These are phyloP conservation scores for Microchirus variegatus DNA, from an alignment of 2,797 vertebrate species.

Conservation along the genomic window DNA sequence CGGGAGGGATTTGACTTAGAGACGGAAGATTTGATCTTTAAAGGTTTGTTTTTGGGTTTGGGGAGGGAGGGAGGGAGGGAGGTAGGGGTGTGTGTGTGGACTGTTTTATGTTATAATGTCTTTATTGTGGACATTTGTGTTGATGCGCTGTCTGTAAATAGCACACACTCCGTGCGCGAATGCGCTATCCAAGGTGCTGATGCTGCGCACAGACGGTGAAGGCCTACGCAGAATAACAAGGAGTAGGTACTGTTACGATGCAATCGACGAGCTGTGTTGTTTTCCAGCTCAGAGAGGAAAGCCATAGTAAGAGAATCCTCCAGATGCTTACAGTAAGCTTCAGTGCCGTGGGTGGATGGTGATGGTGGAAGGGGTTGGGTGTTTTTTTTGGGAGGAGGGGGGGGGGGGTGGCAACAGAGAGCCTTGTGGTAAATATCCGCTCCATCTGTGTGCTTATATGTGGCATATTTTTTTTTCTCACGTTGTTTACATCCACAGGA, in stretches of 20 bases:
- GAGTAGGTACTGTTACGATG: conserved; percentile 49
- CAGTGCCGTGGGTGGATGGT: conserved; percentile 62
- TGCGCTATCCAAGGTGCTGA: conserved; percentile 83
- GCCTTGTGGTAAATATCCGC: conserved; percentile 40
- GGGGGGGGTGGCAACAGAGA: conserved; percentile 47
- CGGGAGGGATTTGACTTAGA: conserved; percentile 89
- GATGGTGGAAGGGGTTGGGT: conserved; percentile 21
- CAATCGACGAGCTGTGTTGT: conserved; percentile 42
- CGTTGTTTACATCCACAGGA: conserved; percentile 81
- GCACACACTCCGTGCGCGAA: conserved; percentile 40
- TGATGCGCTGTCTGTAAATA: conserved; percentile 15
- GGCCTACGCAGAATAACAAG: conserved; percentile 63
- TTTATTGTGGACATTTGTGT: conserved; percentile 24
- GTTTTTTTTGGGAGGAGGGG: conserved; percentile 27
- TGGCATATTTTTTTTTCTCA: conserved; percentile 60
- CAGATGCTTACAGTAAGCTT: conserved; percentile 55
- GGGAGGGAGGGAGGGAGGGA: too few species aligned
- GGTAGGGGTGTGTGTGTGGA: too few species aligned
- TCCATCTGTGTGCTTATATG: conserved; percentile 48
- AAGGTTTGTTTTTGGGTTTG: conserved; percentile 78
- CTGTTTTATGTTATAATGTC: neutral
- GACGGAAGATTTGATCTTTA: conserved; percentile 90
- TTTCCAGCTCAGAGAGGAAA: conserved; percentile 43
- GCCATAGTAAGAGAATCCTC: conserved; percentile 61
- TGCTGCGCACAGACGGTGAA: conserved; percentile 65